Conservation (phyloP, 1,140 invertebrate species). For the Drosophila kanapiae region DNA sequence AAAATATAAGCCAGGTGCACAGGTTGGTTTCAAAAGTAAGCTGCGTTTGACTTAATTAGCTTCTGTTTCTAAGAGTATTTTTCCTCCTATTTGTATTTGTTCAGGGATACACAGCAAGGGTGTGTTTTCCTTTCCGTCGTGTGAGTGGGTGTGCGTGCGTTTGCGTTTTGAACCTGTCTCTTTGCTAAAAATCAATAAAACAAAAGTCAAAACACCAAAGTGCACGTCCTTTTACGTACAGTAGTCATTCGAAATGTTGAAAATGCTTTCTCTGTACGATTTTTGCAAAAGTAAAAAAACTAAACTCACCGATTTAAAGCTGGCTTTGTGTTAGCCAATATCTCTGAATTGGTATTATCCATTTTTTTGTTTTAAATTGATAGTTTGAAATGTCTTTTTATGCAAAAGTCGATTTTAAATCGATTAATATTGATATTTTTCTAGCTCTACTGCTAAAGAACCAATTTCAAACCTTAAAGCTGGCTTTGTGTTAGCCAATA, state of each 20-base stretch:
- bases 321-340: too few species aligned
- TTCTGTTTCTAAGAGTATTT: slow-evolving; percentile 22
- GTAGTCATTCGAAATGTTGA: background rate
- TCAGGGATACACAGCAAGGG: slow-evolving; percentile 70
- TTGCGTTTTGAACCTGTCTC: slow-evolving; percentile 54
- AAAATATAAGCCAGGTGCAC: background rate
- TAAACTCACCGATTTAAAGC: too few species aligned
- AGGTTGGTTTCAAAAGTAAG: slow-evolving; percentile 19
- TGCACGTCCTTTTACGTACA: slow-evolving; percentile 30
- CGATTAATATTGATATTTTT: too few species aligned
- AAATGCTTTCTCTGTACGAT: too few species aligned
- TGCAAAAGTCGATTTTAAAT: too few species aligned
- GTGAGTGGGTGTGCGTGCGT: slow-evolving; percentile 15
- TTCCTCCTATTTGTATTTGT: slow-evolving; percentile 30
- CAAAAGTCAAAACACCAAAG: slow-evolving; percentile 59
- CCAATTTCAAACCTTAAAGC: too few species aligned
- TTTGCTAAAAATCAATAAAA: slow-evolving; percentile 61
- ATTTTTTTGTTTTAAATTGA: too few species aligned
- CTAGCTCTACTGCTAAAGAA: too few species aligned
- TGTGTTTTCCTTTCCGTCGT: slow-evolving; percentile 60
- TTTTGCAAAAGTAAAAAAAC: too few species aligned
- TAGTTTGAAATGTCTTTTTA: too few species aligned
- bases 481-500: too few species aligned
- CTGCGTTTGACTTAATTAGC: slow-evolving; percentile 23
- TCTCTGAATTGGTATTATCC: too few species aligned